Conservation (phyloP, 2,888 invertebrate species). For the Sympetrum striolatum region DNA sequence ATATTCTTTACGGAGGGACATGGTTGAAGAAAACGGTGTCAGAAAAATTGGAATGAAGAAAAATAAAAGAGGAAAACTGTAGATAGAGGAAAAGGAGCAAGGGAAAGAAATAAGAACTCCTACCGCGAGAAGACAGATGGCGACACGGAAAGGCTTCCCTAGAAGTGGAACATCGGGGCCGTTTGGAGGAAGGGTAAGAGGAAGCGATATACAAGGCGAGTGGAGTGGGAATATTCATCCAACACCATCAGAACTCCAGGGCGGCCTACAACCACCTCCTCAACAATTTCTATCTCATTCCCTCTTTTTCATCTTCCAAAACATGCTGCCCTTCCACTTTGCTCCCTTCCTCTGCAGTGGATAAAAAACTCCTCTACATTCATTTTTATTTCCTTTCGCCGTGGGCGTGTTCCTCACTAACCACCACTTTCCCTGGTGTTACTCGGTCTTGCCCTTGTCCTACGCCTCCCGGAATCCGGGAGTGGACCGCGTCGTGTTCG, state of each 20-base stretch:
- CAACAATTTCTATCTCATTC: neutral
- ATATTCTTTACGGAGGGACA: neutral
- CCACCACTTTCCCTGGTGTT: neutral
- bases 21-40: neutral
- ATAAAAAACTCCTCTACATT: neutral
- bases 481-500: slow-evolving; percentile 1
- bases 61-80: neutral
- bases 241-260: neutral
- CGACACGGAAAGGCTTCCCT: slow-evolving; percentile 31
- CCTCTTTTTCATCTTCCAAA: neutral
- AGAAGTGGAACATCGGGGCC: slow-evolving; percentile 10
- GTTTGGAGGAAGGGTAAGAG: neutral
- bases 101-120: neutral
- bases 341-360: neutral
- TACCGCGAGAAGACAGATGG: slow-evolving; percentile 21
- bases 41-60: neutral
- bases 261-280: neutral
- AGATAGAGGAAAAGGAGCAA: neutral
- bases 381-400: neutral
- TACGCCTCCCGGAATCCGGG: neutral
- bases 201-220: neutral
- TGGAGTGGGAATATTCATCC: neutral
- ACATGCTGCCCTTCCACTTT: neutral
- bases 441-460: neutral
- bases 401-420: neutral